Percentiles rank a stretch among this genome's conserved stretches.
Conservation (phyloP, 1,140 invertebrate genomes). For the Xylocopa sonorina region DNA sequence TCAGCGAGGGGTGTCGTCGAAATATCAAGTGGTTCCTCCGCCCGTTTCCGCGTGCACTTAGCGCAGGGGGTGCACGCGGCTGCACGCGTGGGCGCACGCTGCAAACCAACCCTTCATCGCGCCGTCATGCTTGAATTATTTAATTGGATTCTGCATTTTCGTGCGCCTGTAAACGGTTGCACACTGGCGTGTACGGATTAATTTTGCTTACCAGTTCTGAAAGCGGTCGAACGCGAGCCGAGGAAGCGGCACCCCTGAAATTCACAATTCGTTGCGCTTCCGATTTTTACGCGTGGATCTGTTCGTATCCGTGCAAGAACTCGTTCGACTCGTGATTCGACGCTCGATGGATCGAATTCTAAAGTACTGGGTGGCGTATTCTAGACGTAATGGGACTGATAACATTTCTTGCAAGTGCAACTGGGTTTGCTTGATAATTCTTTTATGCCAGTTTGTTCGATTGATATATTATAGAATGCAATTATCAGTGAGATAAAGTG, state of each 20-base stretch:
- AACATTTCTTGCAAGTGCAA: no score
- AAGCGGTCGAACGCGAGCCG: background rate
- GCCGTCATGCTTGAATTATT: conserved; percentile 53
- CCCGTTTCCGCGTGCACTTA: conserved; percentile 10
- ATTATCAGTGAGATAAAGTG: no score
- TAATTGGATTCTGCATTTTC: conserved; percentile 55
- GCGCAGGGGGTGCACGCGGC: background rate
- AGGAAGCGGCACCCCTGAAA: conserved; percentile 20
- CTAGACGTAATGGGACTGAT: background rate
- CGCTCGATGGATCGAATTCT: background rate
- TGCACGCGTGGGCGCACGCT: conserved; percentile 9
- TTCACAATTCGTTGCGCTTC: conserved; percentile 37
- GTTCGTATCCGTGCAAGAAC: background rate
- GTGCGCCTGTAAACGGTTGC: conserved; percentile 24
- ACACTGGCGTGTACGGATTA: conserved; percentile 21
- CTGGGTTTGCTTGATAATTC: no score
- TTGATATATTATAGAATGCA: background rate
- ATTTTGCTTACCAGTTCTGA: conserved; percentile 42
- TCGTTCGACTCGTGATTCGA: background rate
- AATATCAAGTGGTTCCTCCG: conserved; percentile 30
- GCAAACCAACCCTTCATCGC: conserved; percentile 28
- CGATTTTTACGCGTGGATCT: background rate
- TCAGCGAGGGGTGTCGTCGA: background rate
- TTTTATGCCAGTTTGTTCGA: no score
- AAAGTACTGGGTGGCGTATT: background rate